Conservation (phyloP, 2,797 vertebrate species). For the Echiichthys vipera region DNA sequence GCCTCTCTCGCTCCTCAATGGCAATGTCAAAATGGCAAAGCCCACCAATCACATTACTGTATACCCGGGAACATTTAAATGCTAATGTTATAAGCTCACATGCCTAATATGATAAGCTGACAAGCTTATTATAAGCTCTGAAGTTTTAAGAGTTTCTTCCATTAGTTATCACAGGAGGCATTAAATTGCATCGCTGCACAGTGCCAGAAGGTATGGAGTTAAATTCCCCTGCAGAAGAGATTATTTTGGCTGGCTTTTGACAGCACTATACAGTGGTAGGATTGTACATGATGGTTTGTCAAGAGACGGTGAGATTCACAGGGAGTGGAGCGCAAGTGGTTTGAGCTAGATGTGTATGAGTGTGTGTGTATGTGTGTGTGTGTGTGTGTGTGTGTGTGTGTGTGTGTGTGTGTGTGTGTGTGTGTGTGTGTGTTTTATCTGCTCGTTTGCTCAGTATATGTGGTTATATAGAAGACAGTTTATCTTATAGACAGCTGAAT, state of each 20-base stretch:
- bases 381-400: constrained; percentile 45
- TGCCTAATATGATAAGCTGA: constrained; percentile 90
- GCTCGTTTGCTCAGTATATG: constrained; percentile 54
- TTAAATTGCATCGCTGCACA: constrained; percentile 83
- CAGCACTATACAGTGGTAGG: constrained; percentile 77
- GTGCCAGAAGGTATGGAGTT: constrained; percentile 85
- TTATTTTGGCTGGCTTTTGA: constrained; percentile 84
- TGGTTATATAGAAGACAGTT: constrained; percentile 51
- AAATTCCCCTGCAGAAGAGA: constrained; percentile 85
- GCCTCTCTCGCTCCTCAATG: constrained; percentile 67
- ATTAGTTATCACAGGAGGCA: constrained; percentile 87
- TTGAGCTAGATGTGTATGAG: constrained; percentile 47
- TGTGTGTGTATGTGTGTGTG: constrained; percentile 45
- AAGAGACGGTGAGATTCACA: constrained; percentile 66
- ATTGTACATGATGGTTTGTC: constrained; percentile 80
- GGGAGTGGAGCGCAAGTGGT: constrained; percentile 66
- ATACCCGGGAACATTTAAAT: constrained; percentile 87
- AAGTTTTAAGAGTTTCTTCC: constrained; percentile 89
- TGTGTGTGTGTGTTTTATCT: constrained; percentile 59
- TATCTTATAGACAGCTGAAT: constrained; percentile 61
- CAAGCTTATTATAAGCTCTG: constrained; percentile 90
- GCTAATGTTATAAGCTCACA: constrained; percentile 91
- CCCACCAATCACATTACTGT: constrained; percentile 85
- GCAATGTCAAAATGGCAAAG: constrained; percentile 81
- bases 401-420: constrained; percentile 42